phyloP scores from a whole-genome alignment of 37 sponge, comb jelly and placozoan genomes.

The Axinella damicornis region DNA sequence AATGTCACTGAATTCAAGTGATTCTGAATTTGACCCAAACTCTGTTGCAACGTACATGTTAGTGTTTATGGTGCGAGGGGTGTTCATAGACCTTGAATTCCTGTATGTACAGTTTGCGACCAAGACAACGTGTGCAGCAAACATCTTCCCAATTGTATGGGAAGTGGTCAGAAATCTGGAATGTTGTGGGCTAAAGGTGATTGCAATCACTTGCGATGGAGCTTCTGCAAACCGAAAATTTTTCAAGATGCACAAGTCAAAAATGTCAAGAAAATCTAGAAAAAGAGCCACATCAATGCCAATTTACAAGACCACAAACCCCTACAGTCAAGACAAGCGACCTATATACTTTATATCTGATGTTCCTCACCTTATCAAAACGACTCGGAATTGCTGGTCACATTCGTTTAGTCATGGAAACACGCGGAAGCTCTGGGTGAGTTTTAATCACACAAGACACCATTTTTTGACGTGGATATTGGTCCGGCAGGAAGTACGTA shows the following conservation, averaged over 20 bases:
- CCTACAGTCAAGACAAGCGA: too few species aligned
- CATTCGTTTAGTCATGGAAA: slow-evolving; percentile 26
- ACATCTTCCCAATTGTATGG: slow-evolving; percentile 47
- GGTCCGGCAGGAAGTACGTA: too few species aligned
- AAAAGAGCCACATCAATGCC: too few species aligned
- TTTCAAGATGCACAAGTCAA: slow-evolving; percentile 14
- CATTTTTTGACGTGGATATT: too few species aligned
- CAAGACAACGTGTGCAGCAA: slow-evolving; percentile 1
- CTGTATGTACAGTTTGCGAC: slow-evolving; percentile 47
- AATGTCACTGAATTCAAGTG: too few species aligned
- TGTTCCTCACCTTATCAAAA: slow-evolving; percentile 31
- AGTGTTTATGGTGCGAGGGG: slow-evolving; percentile 44
- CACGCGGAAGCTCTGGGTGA: slow-evolving; percentile 10
- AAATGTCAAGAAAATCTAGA: too few species aligned
- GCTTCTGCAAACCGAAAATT: slow-evolving; percentile 40
- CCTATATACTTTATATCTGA: slow-evolving; percentile 16
- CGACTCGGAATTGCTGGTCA: slow-evolving; percentile 25
- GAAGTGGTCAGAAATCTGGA: slow-evolving; percentile 5
- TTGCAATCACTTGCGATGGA: slow-evolving; percentile 48
- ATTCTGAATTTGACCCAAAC: slow-evolving; percentile 2
- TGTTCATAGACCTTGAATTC: slow-evolving; percentile 21
- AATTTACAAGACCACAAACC: slow-evolving; percentile 9
- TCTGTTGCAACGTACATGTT: slow-evolving; percentile 52
- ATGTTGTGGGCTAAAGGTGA: slow-evolving; percentile 31
- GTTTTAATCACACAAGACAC: too few species aligned